Evolutionary conservation across 2,113 vertebrate genomes (phyloP).

Genomic region (Brachypteracias leptosomus): DNA sequence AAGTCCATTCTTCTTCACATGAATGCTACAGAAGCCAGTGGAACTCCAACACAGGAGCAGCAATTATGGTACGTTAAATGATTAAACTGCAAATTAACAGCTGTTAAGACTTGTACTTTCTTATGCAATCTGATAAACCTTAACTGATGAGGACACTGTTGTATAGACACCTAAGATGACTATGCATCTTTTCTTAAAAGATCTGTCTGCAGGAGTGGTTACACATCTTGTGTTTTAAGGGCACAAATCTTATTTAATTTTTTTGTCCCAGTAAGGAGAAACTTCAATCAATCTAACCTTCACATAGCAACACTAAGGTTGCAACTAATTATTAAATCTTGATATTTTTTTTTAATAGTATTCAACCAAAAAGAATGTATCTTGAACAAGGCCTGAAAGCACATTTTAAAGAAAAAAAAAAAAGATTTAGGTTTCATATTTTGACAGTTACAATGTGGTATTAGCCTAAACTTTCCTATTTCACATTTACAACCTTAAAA

Average conservation of each 20-base stretch:
- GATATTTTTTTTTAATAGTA: neutral
- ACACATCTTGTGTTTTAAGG: neutral
- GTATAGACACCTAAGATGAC: neutral
- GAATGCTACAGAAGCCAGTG: neutral
- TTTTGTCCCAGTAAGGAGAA: neutral
- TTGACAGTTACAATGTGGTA: neutral
- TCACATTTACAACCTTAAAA: neutral
- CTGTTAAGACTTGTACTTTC: neutral
- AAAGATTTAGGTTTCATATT: neutral
- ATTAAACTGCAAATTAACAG: neutral
- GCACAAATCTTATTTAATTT: neutral
- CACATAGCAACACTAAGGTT: neutral
- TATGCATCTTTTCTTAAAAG: neutral
- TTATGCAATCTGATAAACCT: neutral
- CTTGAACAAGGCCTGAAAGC: neutral
- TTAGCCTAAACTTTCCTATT: neutral
- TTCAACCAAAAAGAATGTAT: neutral
- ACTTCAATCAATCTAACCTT: neutral
- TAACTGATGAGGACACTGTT: neutral
- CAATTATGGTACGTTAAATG: neutral
- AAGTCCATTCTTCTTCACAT: neutral
- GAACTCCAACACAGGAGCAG: neutral
- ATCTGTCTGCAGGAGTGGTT: neutral
- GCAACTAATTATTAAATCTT: neutral
- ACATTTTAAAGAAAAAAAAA: neutral